Base-by-base conservation (phyloP, 2,797 vertebrate species). In the Microtus obscurus region DNA sequence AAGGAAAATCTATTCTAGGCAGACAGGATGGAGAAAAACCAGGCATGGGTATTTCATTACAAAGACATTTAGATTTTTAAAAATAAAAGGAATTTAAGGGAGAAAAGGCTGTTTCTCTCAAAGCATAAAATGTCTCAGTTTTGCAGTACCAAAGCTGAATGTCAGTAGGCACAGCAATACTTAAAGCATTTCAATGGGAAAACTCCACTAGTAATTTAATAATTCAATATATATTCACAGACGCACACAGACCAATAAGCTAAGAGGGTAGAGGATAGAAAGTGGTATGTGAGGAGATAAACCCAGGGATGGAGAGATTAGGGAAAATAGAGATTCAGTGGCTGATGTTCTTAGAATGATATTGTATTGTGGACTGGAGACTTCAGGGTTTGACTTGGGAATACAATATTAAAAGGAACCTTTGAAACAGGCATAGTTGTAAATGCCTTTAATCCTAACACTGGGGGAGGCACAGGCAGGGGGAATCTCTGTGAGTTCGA, bases 41-140 rank as follows among this genome's bases (percentile, higher is more conserved):
- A 92, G 11, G 31, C 23, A 92, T 23, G 91, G 31, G 27, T 82
- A 63, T 76, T 86, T 96, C 16, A 74, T 88, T 23, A 65, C 43
- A 95, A 96, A 94, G 43, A 80, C 7, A 65, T 86, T 95, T 93
- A 83, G 29, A 77, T 45, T 92, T 95, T 95, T 77, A 95, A 96
- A 76, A 51, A 74, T 85, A 92, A 95, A 82, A 88, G 51, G 5
- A 48, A 92, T 80, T 94, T 83, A 91, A 94, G 77, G 34, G 69
- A 34, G 29, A 74, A 87, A 85, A 76, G 25, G 5, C 4, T 80
- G 43, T 95, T 95, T 89, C 7, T 67, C 69, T 31, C 40, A 67
- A 73, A 91, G 71, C 87, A 16, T 78, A 90, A 85, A 93, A 65
- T 77, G 5, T 71, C 69, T 95, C 1, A 69, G 19, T 83, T 87